Conservation (phyloP, 1,140 invertebrate species). For the Neelides sp. region DNA sequence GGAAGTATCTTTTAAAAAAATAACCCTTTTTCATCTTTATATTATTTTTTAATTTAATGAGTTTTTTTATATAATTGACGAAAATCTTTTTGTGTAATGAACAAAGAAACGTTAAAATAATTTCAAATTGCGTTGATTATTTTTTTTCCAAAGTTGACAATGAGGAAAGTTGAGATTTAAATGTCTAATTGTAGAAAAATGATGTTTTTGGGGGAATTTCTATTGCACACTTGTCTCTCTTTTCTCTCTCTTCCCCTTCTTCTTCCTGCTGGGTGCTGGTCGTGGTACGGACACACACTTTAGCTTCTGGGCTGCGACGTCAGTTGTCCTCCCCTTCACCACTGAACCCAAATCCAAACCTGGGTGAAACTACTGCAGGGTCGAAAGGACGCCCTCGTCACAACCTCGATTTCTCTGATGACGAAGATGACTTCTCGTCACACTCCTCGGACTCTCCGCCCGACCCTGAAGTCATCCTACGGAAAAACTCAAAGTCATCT, state of each 20-base stretch:
- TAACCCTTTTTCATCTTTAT: too few relatives aligned
- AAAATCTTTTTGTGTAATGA: too few relatives aligned
- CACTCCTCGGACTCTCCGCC: conserved; percentile 30
- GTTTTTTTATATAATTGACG: too few relatives aligned
- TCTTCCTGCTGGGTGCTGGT: conserved; percentile 11
- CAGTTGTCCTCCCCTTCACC: conserved; percentile 30
- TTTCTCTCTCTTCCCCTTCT: conserved; percentile 6
- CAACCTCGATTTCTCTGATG: conserved; percentile 25
- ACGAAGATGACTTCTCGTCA: conserved; percentile 31
- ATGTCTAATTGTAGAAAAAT: too few relatives aligned
- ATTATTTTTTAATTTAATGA: too few relatives aligned
- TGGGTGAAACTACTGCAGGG: conserved; percentile 26
- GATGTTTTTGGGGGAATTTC: too few relatives aligned
- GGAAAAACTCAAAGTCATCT: conserved; percentile 30
- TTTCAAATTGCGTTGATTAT: too few relatives aligned
- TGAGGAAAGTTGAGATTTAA: too few relatives aligned
- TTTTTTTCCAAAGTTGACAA: too few relatives aligned
- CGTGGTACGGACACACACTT: too few relatives aligned
- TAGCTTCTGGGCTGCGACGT: conserved; percentile 29
- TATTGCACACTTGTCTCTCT: conserved; percentile 9
- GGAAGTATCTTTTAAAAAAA: too few relatives aligned
- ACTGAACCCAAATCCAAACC: conserved; percentile 28
- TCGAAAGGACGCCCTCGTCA: conserved; percentile 24
- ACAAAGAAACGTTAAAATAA: too few relatives aligned
- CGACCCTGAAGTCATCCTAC: conserved; percentile 26